Evolutionary conservation across 2,888 invertebrate species (phyloP).

Genomic region (Nomada hirtipes): DNA sequence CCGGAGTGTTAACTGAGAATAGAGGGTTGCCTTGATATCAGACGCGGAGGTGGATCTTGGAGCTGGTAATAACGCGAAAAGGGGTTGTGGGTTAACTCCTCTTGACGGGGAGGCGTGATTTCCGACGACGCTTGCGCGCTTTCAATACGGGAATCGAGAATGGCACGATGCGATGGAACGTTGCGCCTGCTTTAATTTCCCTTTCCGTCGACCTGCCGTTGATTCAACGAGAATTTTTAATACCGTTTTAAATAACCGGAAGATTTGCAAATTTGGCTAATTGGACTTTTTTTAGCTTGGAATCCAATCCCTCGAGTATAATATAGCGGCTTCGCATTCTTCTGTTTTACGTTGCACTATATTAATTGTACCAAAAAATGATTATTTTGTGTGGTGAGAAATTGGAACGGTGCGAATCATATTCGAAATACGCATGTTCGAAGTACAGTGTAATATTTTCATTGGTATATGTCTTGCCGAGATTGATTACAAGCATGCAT

Average conservation of each 20-base stretch:
- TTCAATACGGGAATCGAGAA: constrained; percentile 20
- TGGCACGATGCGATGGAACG: constrained; percentile 3
- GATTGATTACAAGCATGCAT: too few relatives aligned
- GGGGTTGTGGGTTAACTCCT: constrained; percentile 67
- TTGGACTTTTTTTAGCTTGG: too few relatives aligned
- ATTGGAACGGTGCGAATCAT: too few relatives aligned
- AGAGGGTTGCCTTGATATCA: constrained; percentile 75
- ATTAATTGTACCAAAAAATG: too few relatives aligned
- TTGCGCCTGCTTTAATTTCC: constrained; percentile 2
- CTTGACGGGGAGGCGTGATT: constrained; percentile 77
- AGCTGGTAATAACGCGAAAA: constrained; percentile 70
- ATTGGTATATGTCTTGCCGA: too few relatives aligned
- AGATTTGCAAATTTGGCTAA: not conserved
- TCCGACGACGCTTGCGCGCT: constrained; percentile 77
- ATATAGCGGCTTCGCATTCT: too few relatives aligned
- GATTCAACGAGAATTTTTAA: not conserved
- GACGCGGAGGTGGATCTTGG: constrained; percentile 69
- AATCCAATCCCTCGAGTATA: too few relatives aligned
- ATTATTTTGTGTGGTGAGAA: too few relatives aligned
- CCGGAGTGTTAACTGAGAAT: constrained; percentile 81
- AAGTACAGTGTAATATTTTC: too few relatives aligned
- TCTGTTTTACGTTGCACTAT: too few relatives aligned
- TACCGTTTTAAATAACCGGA: not conserved
- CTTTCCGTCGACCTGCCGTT: not conserved
- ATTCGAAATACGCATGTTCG: too few relatives aligned